Evolutionary conservation across 2,797 vertebrate genomes (phyloP).

Genomic region (Euthynnus affinis): DNA sequence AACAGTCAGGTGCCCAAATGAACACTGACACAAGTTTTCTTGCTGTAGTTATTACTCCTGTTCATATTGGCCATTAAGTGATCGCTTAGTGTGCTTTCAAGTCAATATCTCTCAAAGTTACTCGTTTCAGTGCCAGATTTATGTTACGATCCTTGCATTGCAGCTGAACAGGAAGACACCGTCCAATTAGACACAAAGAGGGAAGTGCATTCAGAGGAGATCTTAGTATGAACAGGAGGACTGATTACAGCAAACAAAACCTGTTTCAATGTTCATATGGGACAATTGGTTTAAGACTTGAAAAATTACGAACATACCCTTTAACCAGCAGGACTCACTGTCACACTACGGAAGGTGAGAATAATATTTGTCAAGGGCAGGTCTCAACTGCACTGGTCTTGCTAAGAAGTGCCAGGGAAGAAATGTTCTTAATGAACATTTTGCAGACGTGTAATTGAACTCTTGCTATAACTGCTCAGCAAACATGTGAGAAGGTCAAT

Average conservation of each 20-base stretch:
- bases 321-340: background rate
- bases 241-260: too few species aligned
- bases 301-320: too few species aligned
- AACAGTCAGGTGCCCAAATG: too few species aligned
- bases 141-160: too few species aligned
- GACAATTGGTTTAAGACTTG: too few species aligned
- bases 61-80: background rate
- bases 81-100: background rate
- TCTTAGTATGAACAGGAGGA: too few species aligned
- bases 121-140: background rate
- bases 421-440: constrained; percentile 18
- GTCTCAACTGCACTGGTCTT: constrained; percentile 3
- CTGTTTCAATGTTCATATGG: too few species aligned
- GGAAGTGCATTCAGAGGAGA: too few species aligned
- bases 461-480: constrained; percentile 4
- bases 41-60: background rate
- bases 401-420: constrained; percentile 8
- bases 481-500: constrained; percentile 16
- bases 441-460: constrained; percentile 22
- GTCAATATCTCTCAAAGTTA: background rate
- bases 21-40: background rate
- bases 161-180: too few species aligned
- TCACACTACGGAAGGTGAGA: constrained; percentile 4
- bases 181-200: too few species aligned
- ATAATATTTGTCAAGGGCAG: constrained; percentile 9